Evolutionary conservation across 92 coral and sea anemone genomes (phyloP).

Genomic region (Anthopleura xanthogrammica): DNA sequence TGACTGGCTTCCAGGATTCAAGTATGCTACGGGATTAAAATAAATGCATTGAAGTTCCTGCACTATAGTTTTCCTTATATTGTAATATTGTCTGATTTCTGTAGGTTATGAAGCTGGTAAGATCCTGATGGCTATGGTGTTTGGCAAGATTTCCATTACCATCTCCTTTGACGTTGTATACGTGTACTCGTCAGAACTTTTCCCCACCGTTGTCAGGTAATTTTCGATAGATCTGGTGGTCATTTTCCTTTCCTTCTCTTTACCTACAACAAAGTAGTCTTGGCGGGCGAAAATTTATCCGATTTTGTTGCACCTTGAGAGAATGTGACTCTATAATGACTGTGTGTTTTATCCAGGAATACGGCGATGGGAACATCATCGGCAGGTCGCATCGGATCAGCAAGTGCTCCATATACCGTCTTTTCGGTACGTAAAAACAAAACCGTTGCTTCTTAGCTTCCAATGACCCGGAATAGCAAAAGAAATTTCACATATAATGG

Average conservation of each 20-base stretch:
- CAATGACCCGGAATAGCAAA: too few relatives aligned
- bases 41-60: too few relatives aligned
- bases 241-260: too few relatives aligned
- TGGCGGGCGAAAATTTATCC: slow-evolving; percentile 19
- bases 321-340: neutral
- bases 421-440: neutral
- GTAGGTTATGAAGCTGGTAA: too few relatives aligned
- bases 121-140: slow-evolving; percentile 12
- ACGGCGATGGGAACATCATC: slow-evolving; percentile 40
- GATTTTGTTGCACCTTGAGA: neutral
- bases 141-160: slow-evolving; percentile 44
- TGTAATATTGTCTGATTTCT: too few relatives aligned
- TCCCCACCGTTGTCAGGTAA: slow-evolving; percentile 25
- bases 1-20: too few relatives aligned
- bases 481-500: too few relatives aligned
- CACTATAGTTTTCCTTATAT: too few relatives aligned
- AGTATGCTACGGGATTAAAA: too few relatives aligned
- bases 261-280: neutral
- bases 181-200: slow-evolving; percentile 1
- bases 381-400: slow-evolving; percentile 58
- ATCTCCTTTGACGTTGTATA: neutral
- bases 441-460: too few relatives aligned
- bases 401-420: slow-evolving; percentile 37
- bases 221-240: too few relatives aligned
- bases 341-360: too few relatives aligned